Evolutionary conservation across 2,888 invertebrate genomes (phyloP).

Genomic region (Metacarcinus magister): DNA sequence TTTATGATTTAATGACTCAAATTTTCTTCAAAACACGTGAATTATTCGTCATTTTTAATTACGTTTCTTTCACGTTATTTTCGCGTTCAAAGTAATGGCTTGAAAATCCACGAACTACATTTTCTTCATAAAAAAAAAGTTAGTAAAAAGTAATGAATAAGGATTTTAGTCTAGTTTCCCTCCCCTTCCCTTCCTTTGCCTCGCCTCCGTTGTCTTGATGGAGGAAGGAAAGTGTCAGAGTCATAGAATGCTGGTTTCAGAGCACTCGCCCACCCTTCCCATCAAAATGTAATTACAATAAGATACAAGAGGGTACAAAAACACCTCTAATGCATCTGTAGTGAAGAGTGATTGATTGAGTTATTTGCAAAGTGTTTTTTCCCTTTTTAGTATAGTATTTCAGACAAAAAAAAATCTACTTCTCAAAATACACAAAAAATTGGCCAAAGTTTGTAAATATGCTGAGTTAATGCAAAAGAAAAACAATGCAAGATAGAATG

Average conservation of each 20-base stretch:
- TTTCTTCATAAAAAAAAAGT: neutral
- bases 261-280: neutral
- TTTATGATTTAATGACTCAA: neutral
- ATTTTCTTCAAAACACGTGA: neutral
- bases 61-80: neutral
- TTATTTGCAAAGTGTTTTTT: neutral
- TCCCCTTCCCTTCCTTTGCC: neutral
- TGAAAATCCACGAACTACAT: neutral
- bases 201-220: neutral
- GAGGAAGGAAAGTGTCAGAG: conserved; percentile 5
- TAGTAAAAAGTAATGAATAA: neutral
- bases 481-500: neutral
- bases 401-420: neutral
- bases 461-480: neutral
- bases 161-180: neutral
- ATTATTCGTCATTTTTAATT: neutral
- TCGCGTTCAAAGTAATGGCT: neutral
- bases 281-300: neutral
- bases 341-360: conserved; percentile 20
- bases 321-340: conserved; percentile 12
- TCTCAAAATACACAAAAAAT: neutral
- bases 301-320: conserved; percentile 37
- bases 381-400: neutral
- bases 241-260: neutral
- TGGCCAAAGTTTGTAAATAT: neutral